Evolutionary conservation across 2,797 vertebrate genomes (phyloP), one percentile per base, ranked within the genome.

Genomic region (Scolopax rusticola): DNA sequence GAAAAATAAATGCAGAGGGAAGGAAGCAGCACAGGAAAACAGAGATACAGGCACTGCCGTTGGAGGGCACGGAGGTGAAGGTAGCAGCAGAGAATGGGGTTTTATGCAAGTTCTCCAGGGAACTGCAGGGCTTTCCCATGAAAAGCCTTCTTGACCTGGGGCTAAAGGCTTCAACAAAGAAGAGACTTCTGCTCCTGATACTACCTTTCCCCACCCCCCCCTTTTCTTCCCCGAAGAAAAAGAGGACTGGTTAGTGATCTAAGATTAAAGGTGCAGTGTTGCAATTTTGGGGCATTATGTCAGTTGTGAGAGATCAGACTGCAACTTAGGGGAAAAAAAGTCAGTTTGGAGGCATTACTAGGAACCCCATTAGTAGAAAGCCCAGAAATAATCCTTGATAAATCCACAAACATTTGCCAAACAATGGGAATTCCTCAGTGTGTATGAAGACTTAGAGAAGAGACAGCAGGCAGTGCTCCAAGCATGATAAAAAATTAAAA

Each of bases 131-230:
- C 73, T 92, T 95, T 93, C 87, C 85, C 45, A 23, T 93, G 85
- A 88, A 96, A 94, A 93, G 53, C 69, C 38, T 41, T 28, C 93
- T 89, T 97, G 93, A 95, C 91, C 87, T 2, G 36, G 81, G 94
- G 95, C 93, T 82, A 94, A 91, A 91, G 53, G 54, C 90, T 93
- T 94, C 69, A 84, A 88, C 76, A 96, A 95, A 95, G 92, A 78
- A 24, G 51, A 91, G 57, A 78, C 79, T 93, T 84, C 93, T 95
- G 64, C 64, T 94, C 82, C 82, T 57, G 51, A 81, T 91, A 50
- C 32, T 87, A 33, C 61, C 3, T 54, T 53, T 87, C 36, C 36
- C 36, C 36, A 36, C 6, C 40, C 17, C 12, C n/a, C 15, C 65
- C 57, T 65, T 65, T 86, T 78, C 74, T 90, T 84, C 61, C 74